phyloP scores from a whole-genome alignment of 2,888 invertebrate species.

The Hyalella azteca region DNA sequence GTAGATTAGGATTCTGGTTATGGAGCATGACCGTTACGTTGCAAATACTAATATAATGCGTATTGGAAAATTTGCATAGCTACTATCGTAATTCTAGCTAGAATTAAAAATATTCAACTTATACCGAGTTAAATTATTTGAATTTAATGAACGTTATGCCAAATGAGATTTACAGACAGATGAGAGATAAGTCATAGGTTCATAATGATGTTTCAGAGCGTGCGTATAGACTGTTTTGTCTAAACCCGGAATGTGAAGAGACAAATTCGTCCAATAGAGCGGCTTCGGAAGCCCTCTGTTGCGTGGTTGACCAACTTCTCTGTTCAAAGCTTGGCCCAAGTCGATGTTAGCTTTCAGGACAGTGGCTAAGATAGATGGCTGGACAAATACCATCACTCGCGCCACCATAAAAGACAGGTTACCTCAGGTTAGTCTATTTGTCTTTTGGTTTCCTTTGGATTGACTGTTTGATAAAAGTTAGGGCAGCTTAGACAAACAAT shows the following conservation, averaged over 20 bases:
- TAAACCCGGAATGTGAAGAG: background rate
- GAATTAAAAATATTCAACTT: no score
- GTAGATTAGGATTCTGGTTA: no score
- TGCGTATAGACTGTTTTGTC: no score
- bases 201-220: no score
- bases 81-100: no score
- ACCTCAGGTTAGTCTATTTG: constrained; percentile 36
- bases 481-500: constrained; percentile 37
- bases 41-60: no score
- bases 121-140: no score
- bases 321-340: constrained; percentile 8
- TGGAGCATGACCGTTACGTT: no score
- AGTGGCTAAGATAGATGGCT: constrained; percentile 36
- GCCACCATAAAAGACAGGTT: constrained; percentile 37
- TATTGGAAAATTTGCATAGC: no score
- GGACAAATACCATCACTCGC: constrained; percentile 37
- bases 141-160: no score
- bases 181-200: no score
- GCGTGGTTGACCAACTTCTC: constrained; percentile 20
- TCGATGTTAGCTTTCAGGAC: constrained; percentile 35
- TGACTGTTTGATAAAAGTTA: constrained; percentile 37
- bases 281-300: constrained; percentile 21
- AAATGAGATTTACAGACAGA: no score
- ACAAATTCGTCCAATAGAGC: constrained; percentile 14
- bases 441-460: constrained; percentile 37